Evolutionary conservation across 2,113 vertebrate genomes (phyloP).

Genomic region (Grammomys dolichurus): DNA sequence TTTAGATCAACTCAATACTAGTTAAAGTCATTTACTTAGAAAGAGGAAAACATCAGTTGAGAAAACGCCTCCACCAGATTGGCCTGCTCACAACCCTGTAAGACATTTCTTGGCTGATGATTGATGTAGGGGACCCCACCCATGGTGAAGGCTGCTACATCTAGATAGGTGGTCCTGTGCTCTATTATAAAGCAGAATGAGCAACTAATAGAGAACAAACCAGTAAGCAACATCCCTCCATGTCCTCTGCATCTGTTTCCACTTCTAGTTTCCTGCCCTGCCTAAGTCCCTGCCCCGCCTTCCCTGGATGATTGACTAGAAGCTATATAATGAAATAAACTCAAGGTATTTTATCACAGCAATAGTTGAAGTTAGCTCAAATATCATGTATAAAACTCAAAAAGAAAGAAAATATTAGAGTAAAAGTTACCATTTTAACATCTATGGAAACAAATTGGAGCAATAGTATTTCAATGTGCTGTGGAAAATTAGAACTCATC

Average conservation of each 20-base stretch:
- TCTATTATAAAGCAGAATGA: not conserved
- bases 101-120: not conserved
- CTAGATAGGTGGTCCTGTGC: not conserved
- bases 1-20: not conserved
- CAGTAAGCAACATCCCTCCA: not conserved
- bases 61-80: not conserved
- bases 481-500: not conserved
- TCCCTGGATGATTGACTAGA: not conserved
- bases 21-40: not conserved
- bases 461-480: no score
- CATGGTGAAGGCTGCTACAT: not conserved
- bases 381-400: not conserved
- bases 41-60: not conserved
- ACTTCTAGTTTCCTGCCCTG: not conserved
- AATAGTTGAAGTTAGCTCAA: not conserved
- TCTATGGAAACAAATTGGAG: conserved; percentile 8
- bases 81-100: not conserved
- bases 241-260: not conserved
- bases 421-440: not conserved
- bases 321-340: not conserved
- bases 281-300: not conserved
- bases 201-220: not conserved
- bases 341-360: not conserved
- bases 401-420: not conserved
- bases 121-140: not conserved